A percentile compares a stretch with the other conserved stretches of the same genome.
phyloP scores from a whole-genome alignment of 1,140 invertebrate species.

The Pogonus chalceus region DNA sequence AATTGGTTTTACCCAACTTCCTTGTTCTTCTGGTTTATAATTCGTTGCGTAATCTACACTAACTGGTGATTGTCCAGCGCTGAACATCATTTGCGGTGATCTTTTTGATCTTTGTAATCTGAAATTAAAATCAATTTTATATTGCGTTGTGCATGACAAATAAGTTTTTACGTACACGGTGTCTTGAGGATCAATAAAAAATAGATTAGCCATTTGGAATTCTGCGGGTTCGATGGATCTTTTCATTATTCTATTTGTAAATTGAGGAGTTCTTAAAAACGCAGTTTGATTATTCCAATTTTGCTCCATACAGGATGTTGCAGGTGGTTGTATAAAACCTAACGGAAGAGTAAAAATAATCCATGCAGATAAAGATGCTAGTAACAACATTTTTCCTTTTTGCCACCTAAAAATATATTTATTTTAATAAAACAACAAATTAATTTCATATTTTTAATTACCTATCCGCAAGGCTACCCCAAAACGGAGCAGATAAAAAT shows the following conservation, averaged over 20 bases:
- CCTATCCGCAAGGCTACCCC: slow-evolving; percentile 90
- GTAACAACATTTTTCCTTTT: slow-evolving; percentile 75
- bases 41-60: slow-evolving; percentile 70
- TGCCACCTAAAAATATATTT: slow-evolving; percentile 55
- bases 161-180: background rate
- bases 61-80: slow-evolving; percentile 61
- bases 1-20: slow-evolving; percentile 77
- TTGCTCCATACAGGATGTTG: slow-evolving; percentile 72
- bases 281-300: slow-evolving; percentile 51
- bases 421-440: background rate
- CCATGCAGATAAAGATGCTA: slow-evolving; percentile 90
- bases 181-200: slow-evolving; percentile 9
- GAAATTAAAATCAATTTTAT: too few relatives aligned
- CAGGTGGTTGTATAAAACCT: slow-evolving; percentile 88
- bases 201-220: background rate
- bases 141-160: too few relatives aligned
- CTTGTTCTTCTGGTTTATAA: slow-evolving; percentile 64
- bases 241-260: slow-evolving; percentile 28
- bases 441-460: slow-evolving; percentile 27
- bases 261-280: slow-evolving; percentile 39
- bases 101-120: slow-evolving; percentile 15
- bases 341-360: slow-evolving; percentile 92
- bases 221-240: slow-evolving; percentile 22
- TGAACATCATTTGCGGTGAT: slow-evolving; percentile 26
- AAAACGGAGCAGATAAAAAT: slow-evolving; percentile 95